A percentile compares a stretch with the other conserved stretches of the same genome.
Conservation (phyloP, 2,113 vertebrate genomes). For the Passerina amoena region DNA sequence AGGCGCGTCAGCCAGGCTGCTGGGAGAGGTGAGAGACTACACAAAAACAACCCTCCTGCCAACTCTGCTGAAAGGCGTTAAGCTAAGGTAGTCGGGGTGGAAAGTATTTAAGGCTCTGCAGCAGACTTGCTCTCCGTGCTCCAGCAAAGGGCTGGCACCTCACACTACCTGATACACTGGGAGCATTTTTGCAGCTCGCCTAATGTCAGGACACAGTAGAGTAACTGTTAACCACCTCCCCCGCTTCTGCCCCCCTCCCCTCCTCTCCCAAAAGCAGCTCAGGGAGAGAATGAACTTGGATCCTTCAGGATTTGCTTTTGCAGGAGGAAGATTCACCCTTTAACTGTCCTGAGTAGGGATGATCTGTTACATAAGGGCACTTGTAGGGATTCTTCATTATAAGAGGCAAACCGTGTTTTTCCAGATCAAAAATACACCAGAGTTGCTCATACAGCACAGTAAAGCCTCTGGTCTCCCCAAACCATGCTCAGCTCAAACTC, state of each 20-base stretch:
- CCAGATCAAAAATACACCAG: background rate
- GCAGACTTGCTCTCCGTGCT: slow-evolving; percentile 48
- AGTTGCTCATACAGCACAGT: background rate
- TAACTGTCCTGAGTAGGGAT: background rate
- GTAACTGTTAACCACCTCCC: slow-evolving; percentile 36
- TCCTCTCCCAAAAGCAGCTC: background rate
- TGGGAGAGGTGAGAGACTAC: slow-evolving; percentile 54
- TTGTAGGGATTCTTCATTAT: background rate
- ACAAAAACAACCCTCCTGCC: slow-evolving; percentile 65
- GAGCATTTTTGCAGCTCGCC: slow-evolving; percentile 59
- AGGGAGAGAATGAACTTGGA: background rate
- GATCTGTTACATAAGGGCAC: background rate
- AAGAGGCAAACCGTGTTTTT: background rate
- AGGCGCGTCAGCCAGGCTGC: slow-evolving; percentile 38
- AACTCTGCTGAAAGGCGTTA: slow-evolving; percentile 58
- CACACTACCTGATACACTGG: slow-evolving; percentile 44
- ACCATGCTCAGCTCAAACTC: background rate
- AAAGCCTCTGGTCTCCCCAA: background rate
- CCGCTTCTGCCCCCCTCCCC: background rate
- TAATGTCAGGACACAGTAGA: slow-evolving; percentile 42
- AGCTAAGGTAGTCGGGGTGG: slow-evolving; percentile 43
- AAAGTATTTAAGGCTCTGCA: slow-evolving; percentile 61
- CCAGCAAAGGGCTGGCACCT: slow-evolving; percentile 42
- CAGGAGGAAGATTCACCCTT: background rate
- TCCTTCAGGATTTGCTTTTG: slow-evolving; percentile 9